Conservation (phyloP, 2,113 vertebrate species). For the Triplophysa siluroides region DNA sequence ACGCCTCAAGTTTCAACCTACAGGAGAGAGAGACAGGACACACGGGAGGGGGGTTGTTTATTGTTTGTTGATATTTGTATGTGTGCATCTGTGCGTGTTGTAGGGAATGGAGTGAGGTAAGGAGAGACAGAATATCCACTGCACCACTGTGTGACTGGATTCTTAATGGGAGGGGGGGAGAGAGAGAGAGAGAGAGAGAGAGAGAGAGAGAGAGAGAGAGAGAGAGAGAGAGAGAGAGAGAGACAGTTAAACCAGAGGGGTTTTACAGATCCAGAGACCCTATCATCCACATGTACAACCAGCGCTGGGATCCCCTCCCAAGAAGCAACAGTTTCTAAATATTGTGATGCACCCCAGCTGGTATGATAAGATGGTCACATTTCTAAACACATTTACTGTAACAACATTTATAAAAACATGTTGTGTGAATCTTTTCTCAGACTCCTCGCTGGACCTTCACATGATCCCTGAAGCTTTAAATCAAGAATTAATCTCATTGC, state of each 20-base stretch:
- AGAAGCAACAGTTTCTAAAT: too few species aligned
- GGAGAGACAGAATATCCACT: conserved; percentile 79
- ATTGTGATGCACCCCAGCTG: too few species aligned
- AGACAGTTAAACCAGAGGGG: background rate
- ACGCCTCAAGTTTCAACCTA: background rate
- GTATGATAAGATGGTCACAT: too few species aligned
- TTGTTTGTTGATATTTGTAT: conserved; percentile 27
- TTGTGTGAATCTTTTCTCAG: too few species aligned
- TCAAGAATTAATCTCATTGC: too few species aligned
- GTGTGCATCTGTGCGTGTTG: conserved; percentile 41
- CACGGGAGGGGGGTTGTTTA: conserved; percentile 20
- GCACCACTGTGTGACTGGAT: conserved; percentile 84
- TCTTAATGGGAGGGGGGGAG: conserved; percentile 70
- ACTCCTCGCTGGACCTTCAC: too few species aligned
- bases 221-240: conserved; percentile 34
- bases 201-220: conserved; percentile 25
- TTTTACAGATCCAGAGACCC: too few species aligned
- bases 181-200: conserved; percentile 26
- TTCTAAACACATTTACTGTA: too few species aligned
- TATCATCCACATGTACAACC: too few species aligned
- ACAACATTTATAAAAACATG: too few species aligned
- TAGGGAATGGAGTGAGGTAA: conserved; percentile 53
- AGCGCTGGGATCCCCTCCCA: too few species aligned
- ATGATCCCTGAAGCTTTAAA: too few species aligned
- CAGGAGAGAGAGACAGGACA: background rate